phyloP scores from a whole-genome alignment of 2,888 invertebrate species.

The Panorpa germanica region DNA sequence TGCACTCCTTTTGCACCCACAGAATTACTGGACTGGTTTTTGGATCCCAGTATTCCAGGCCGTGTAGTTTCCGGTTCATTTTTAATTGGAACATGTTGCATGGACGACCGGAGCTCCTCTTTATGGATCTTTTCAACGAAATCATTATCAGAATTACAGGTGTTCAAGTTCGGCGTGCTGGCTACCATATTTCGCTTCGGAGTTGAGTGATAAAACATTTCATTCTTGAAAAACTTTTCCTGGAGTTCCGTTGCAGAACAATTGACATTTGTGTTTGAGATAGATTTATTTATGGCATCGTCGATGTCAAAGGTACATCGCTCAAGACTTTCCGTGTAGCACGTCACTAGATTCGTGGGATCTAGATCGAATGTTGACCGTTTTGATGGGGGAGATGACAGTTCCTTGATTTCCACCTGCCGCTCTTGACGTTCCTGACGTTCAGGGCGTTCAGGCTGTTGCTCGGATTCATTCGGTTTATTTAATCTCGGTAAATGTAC shows the following conservation, averaged over 20 bases:
- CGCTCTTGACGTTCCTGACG: neutral
- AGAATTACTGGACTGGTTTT: constrained; percentile 27
- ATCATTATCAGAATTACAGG: constrained; percentile 9
- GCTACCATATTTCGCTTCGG: constrained; percentile 18
- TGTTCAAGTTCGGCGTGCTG: constrained; percentile 42
- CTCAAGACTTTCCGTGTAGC: constrained; percentile 23
- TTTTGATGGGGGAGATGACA: constrained; percentile 8
- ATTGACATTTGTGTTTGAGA: no score
- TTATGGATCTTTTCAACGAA: constrained; percentile 16
- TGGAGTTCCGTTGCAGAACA: no score
- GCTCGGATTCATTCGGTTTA: neutral
- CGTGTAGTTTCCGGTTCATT: constrained; percentile 19
- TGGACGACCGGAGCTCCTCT: constrained; percentile 33
- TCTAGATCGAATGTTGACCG: constrained; percentile 22
- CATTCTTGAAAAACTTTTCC: no score
- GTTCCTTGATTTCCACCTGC: constrained; percentile 8
- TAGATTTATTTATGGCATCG: no score
- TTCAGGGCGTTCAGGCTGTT: neutral
- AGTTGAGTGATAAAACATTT: constrained; percentile 5
- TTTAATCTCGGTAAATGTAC: neutral
- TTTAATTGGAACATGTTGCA: constrained; percentile 38
- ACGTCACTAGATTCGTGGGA: constrained; percentile 22
- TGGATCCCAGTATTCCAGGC: constrained; percentile 18
- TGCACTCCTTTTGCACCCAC: constrained; percentile 45
- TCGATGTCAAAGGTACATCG: constrained; percentile 23